Evolutionary conservation across 2,113 vertebrate genomes (phyloP).

Genomic region (Labrus mixtus): DNA sequence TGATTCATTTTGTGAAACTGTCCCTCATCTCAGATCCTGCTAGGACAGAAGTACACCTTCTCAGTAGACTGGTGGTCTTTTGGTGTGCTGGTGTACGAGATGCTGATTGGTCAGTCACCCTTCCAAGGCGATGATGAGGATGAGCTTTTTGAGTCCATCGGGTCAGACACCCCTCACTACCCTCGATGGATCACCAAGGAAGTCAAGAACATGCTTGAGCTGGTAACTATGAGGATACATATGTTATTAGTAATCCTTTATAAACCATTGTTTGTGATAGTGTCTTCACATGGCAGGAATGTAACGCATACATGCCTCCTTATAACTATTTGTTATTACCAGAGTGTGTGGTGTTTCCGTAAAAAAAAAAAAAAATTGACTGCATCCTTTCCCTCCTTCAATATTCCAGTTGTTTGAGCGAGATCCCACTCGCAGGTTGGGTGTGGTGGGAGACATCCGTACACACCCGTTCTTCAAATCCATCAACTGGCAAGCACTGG

Average conservation of each 20-base stretch:
- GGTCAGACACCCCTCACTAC: constrained; percentile 91
- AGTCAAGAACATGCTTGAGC: constrained; percentile 91
- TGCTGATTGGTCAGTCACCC: constrained; percentile 98
- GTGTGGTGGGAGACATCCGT: constrained; percentile 90
- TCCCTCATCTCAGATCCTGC: constrained; percentile 87
- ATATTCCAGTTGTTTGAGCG: constrained; percentile 92
- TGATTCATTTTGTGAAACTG: constrained; percentile 1
- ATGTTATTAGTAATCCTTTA: not conserved
- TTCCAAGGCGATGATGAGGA: constrained; percentile 98
- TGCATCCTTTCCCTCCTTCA: constrained; percentile 22
- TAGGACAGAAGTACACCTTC: constrained; percentile 93
- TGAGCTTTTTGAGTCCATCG: constrained; percentile 97
- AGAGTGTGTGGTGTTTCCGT: not conserved
- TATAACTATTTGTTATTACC: not conserved
- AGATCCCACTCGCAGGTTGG: constrained; percentile 89
- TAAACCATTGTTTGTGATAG: not conserved
- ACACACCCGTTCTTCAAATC: constrained; percentile 92
- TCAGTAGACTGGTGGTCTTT: constrained; percentile 99
- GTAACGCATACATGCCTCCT: not conserved
- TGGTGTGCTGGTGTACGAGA: constrained; percentile 96
- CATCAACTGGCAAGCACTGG: constrained; percentile 91
- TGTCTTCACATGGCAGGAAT: not conserved
- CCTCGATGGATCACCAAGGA: constrained; percentile 97
- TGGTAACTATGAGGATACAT: constrained; percentile 76
- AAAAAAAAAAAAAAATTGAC: not conserved